Conservation (phyloP, 2,888 invertebrate genomes). For the Cremastinae sp. region DNA sequence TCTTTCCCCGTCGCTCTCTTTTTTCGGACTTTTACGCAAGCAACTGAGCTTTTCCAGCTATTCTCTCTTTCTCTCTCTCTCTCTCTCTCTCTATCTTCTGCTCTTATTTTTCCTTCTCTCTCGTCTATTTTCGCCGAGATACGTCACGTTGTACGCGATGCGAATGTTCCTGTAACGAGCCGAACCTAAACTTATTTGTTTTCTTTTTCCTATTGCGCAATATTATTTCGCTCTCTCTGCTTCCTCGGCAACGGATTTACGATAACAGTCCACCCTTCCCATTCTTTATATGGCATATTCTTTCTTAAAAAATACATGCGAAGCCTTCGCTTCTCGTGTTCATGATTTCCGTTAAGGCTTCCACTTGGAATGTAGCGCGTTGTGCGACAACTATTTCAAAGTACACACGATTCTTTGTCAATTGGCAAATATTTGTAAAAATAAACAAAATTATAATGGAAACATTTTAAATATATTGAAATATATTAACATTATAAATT, state of each 20-base stretch:
- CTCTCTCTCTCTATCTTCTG: slow-evolving; percentile 27
- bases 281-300: too few relatives aligned
- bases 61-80: slow-evolving; percentile 53
- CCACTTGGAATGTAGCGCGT: too few relatives aligned
- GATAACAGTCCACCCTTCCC: slow-evolving; percentile 1
- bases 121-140: slow-evolving; percentile 50
- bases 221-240: slow-evolving; percentile 4
- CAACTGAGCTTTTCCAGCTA: slow-evolving; percentile 37
- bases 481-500: too few relatives aligned
- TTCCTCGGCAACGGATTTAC: slow-evolving; percentile 18
- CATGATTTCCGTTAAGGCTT: too few relatives aligned
- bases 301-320: too few relatives aligned
- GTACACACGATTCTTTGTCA: too few relatives aligned
- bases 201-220: neutral
- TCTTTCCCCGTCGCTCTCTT: slow-evolving; percentile 38
- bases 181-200: slow-evolving; percentile 31
- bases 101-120: slow-evolving; percentile 34
- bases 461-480: too few relatives aligned
- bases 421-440: too few relatives aligned
- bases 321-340: too few relatives aligned
- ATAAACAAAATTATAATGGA: too few relatives aligned
- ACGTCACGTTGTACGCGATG: neutral
- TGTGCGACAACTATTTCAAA: too few relatives aligned
- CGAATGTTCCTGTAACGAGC: slow-evolving; percentile 14
- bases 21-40: neutral